Percentiles rank a stretch among this genome's conserved stretches.
These are phyloP conservation scores for Neomonachus schauinslandi DNA, from an alignment of 2,113 vertebrate species.

Conservation along the genomic window DNA sequence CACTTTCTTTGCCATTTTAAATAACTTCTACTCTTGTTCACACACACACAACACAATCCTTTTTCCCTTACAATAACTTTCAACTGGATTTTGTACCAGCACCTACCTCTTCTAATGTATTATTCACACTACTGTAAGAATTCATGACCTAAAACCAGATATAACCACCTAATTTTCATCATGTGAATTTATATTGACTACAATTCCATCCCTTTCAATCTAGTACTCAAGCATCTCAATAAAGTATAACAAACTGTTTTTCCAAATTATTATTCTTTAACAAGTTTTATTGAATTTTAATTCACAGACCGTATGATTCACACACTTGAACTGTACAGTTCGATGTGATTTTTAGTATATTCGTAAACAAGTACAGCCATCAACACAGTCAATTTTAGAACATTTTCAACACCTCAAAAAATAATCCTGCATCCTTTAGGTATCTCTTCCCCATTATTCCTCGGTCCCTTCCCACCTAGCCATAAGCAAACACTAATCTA, in stretches of 20 bases:
- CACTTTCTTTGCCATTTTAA: not conserved
- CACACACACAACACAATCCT: not conserved
- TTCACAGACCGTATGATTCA: not conserved
- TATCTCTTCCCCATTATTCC: not conserved
- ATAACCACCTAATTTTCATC: not conserved
- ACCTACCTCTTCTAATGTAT: not conserved
- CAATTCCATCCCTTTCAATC: not conserved
- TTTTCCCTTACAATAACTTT: not conserved
- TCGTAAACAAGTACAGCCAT: not conserved
- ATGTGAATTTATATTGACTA: not conserved
- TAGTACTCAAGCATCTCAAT: not conserved
- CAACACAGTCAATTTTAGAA: not conserved
- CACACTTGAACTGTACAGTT: not conserved
- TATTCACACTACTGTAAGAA: not conserved
- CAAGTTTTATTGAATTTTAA: not conserved
- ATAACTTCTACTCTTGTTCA: not conserved
- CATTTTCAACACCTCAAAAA: not conserved
- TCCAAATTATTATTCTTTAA: not conserved
- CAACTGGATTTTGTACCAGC: not conserved
- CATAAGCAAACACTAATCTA: not conserved
- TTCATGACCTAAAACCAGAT: not conserved
- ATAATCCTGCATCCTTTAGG: not conserved
- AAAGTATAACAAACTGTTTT: not conserved
- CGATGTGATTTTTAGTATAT: not conserved
- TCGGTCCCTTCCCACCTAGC: not conserved